Percentiles rank a stretch among this genome's conserved stretches.
Evolutionary conservation across 2,888 invertebrate species (phyloP).

Genomic region (Platycnemis pennipes): DNA sequence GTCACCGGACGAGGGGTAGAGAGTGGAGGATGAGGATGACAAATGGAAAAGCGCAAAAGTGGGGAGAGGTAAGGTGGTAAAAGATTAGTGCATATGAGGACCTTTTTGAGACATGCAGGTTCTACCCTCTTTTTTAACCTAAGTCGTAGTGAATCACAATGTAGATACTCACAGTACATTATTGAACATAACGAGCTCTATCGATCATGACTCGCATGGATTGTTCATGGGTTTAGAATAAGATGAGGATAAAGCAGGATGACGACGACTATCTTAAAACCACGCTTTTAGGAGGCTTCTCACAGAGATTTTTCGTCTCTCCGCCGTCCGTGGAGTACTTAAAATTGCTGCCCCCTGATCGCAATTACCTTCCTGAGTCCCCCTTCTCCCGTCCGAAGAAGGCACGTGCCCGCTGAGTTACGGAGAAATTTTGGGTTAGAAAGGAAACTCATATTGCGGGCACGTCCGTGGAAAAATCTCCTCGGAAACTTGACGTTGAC

Average conservation of each 20-base stretch:
- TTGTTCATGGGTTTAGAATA: no score
- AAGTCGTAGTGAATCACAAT: no score
- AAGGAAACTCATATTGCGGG: not conserved
- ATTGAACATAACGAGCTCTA: no score
- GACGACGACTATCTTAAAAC: no score
- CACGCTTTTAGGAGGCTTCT: no score
- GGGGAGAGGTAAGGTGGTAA: not conserved
- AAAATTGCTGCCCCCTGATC: not conserved
- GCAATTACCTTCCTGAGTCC: not conserved
- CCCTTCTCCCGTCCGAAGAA: not conserved
- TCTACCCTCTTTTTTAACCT: no score
- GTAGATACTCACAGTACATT: no score
- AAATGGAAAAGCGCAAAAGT: not conserved
- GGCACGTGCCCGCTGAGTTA: not conserved
- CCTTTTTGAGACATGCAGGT: no score
- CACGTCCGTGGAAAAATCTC: conserved; percentile 22
- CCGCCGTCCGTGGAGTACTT: not conserved
- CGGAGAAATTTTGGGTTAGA: not conserved
- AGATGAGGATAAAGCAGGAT: no score
- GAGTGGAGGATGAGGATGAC: no score
- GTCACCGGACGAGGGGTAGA: not conserved
- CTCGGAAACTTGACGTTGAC: not conserved
- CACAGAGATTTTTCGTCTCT: no score
- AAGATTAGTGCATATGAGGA: not conserved
- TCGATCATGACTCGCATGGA: no score